Evolutionary conservation across 2,113 vertebrate species (phyloP).

Genomic region (Carollia perspicillata): DNA sequence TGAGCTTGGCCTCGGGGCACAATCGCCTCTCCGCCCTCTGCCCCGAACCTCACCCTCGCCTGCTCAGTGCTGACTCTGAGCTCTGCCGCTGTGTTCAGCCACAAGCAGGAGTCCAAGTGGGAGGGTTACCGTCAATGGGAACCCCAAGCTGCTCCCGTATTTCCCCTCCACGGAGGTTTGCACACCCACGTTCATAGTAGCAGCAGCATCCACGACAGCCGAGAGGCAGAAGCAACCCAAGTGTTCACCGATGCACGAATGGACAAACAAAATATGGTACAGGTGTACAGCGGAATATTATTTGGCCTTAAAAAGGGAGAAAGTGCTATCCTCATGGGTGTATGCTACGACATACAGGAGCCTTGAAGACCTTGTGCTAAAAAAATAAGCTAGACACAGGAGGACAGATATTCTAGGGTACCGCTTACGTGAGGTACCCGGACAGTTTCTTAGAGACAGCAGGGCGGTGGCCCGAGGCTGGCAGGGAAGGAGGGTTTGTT

Average conservation of each 20-base stretch:
- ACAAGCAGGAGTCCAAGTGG: neutral
- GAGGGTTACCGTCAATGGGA: neutral
- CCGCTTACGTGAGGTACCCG: neutral
- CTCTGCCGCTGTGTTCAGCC: neutral
- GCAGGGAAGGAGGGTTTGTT: neutral
- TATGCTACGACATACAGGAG: accelerated
- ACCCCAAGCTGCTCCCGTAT: neutral
- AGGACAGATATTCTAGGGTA: neutral
- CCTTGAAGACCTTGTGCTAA: neutral
- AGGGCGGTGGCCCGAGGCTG: neutral
- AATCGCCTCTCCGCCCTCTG: accelerated
- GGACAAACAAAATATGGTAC: neutral
- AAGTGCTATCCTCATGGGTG: accelerated
- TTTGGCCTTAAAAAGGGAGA: neutral
- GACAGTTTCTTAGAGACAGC: neutral
- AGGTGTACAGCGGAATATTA: neutral
- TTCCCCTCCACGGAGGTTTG: neutral
- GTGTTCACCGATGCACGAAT: neutral
- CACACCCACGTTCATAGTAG: accelerated
- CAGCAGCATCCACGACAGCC: neutral
- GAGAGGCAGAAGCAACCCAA: neutral
- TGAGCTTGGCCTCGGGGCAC: neutral
- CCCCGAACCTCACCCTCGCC: neutral
- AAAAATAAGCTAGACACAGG: neutral
- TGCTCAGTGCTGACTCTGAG: neutral